Conservation (phyloP, 37 sponge, comb jelly and placozoan genomes). For the Amphimedon queenslandica region DNA sequence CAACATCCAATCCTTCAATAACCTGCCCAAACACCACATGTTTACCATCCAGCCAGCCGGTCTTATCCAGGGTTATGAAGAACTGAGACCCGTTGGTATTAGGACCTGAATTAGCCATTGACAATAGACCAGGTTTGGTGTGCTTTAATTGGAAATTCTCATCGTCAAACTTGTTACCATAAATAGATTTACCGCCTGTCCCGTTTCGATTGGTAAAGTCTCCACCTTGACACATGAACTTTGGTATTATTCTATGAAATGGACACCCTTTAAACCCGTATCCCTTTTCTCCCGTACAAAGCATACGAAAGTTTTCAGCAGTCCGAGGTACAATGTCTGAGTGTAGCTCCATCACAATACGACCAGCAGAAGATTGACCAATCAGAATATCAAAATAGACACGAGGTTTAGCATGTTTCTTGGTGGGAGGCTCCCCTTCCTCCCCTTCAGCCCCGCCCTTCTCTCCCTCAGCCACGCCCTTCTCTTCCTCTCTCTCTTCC, state of each 20-base stretch:
- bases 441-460: constrained; percentile 21
- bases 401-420: constrained; percentile 45
- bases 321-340: constrained; percentile 75
- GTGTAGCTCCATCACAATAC: constrained; percentile 73
- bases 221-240: constrained; percentile 96
- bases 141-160: constrained; percentile 97
- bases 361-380: constrained; percentile 58
- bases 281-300: constrained; percentile 97
- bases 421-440: constrained; percentile 54
- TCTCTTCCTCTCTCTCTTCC: constrained; percentile 22
- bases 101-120: constrained; percentile 95
- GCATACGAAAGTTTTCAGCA: constrained; percentile 82
- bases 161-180: constrained; percentile 90
- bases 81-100: constrained; percentile 95
- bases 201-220: constrained; percentile 88
- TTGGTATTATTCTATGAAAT: constrained; percentile 96
- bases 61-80: constrained; percentile 77
- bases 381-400: constrained; percentile 81
- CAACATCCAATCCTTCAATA: constrained; percentile 79
- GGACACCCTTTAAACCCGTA: constrained; percentile 91
- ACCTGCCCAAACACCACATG: constrained; percentile 99
- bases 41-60: constrained; percentile 93
- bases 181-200: constrained; percentile 97
- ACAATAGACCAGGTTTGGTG: constrained; percentile 78
- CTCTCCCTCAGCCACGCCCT: constrained; percentile 10